A percentile compares a stretch with the other conserved stretches of the same genome.
These are phyloP conservation scores for Picathartes gymnocephalus DNA, from an alignment of 2,113 vertebrate species.

Conservation along the genomic window DNA sequence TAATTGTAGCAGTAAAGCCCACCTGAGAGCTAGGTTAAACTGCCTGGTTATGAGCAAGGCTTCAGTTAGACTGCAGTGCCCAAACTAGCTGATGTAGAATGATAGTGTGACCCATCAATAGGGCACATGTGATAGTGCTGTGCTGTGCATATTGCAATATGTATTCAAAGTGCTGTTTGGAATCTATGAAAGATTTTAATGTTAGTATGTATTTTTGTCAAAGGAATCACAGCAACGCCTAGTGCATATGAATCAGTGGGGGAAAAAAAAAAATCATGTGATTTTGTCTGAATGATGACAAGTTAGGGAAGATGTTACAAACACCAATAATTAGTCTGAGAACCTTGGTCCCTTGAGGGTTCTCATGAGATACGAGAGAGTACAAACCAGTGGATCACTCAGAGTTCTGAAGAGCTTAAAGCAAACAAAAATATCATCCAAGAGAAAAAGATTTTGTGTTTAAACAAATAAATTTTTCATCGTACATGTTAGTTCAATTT, in stretches of 20 bases:
- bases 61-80: background rate
- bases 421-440: background rate
- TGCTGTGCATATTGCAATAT: background rate
- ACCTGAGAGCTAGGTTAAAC: background rate
- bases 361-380: background rate
- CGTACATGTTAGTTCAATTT: background rate
- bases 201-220: background rate
- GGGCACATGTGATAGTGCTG: background rate
- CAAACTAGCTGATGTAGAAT: background rate
- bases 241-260: background rate
- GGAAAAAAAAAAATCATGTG: background rate
- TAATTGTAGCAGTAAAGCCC: background rate
- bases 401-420: background rate
- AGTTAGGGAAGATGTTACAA: background rate
- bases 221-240: background rate
- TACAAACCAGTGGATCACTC: background rate
- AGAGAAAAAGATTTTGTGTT: background rate
- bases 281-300: background rate
- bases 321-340: background rate
- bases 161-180: background rate
- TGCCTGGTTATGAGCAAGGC: background rate
- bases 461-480: background rate
- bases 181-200: background rate
- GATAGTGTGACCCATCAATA: background rate
- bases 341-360: background rate